Conservation (phyloP, 2,888 invertebrate genomes). For the Microctonus brassicae region DNA sequence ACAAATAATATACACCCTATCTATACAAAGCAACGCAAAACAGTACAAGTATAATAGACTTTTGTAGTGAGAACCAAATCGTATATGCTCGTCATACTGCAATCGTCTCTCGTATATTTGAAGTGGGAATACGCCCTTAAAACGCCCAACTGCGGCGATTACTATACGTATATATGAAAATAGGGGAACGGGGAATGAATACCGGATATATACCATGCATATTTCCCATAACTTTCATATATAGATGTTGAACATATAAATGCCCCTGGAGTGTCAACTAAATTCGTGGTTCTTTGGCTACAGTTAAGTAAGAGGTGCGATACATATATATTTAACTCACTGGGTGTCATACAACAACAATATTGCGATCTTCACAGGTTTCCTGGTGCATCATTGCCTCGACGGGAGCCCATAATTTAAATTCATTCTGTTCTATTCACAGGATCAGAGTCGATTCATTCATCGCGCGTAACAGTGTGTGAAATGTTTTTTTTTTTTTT, state of each 20-base stretch:
- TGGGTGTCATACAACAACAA: conserved; percentile 38
- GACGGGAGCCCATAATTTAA: conserved; percentile 8
- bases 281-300: conserved; percentile 48
- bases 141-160: conserved; percentile 35
- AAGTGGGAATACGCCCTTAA: conserved; percentile 10
- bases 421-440: conserved; percentile 16
- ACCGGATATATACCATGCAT: conserved; percentile 16
- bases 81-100: conserved; percentile 38
- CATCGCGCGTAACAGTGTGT: conserved; percentile 33
- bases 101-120: conserved; percentile 36
- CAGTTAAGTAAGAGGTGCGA: conserved; percentile 42
- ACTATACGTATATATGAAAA: conserved; percentile 41
- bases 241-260: not conserved
- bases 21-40: not conserved
- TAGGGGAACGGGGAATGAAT: conserved; percentile 25
- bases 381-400: conserved; percentile 22
- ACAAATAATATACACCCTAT: conserved; percentile 3
- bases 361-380: conserved; percentile 31
- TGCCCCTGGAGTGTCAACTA: conserved; percentile 38
- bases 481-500: conserved; percentile 20
- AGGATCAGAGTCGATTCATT: conserved; percentile 7
- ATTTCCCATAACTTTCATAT: conserved; percentile 34
- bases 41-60: not conserved
- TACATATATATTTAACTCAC: conserved; percentile 49
- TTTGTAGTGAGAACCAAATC: conserved; percentile 22